phyloP scores from a whole-genome alignment of 2,888 invertebrate genomes.

The Ctena decussata region DNA sequence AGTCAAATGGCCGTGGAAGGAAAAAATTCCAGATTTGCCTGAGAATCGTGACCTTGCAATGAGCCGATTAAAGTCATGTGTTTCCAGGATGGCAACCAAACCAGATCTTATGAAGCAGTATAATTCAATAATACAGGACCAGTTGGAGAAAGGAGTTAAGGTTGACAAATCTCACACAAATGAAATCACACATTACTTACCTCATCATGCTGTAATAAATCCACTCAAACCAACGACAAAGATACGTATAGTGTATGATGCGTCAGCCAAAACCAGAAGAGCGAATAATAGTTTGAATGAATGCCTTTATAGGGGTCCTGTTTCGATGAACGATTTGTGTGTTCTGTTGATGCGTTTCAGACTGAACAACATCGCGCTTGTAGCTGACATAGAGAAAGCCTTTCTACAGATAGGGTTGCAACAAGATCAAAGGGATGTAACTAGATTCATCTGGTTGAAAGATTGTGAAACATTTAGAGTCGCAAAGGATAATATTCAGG shows the following conservation, averaged over 20 bases:
- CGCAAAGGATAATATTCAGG: not conserved
- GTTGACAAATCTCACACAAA: not conserved
- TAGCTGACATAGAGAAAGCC: slow-evolving; percentile 29
- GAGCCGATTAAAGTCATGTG: slow-evolving; percentile 23
- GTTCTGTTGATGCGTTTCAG: slow-evolving; percentile 35
- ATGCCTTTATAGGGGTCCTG: slow-evolving; percentile 37
- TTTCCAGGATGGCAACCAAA: not conserved
- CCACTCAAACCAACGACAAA: slow-evolving; percentile 33
- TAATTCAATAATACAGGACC: slow-evolving; percentile 21
- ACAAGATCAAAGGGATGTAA: slow-evolving; percentile 20
- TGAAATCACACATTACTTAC: slow-evolving; percentile 23
- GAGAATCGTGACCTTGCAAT: slow-evolving; percentile 24
- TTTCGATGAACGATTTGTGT: slow-evolving; percentile 31
- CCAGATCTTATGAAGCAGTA: slow-evolving; percentile 27
- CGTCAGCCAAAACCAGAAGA: slow-evolving; percentile 19
- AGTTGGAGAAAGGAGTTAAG: slow-evolving; percentile 18
- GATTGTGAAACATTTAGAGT: not conserved
- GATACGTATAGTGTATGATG: slow-evolving; percentile 33
- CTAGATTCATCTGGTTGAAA: slow-evolving; percentile 21
- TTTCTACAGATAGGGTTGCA: slow-evolving; percentile 21
- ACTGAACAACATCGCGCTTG: not conserved
- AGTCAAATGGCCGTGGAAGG: slow-evolving; percentile 46
- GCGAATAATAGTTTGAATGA: slow-evolving; percentile 38
- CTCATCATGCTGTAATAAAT: slow-evolving; percentile 38
- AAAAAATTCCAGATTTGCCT: slow-evolving; percentile 18